These are phyloP conservation scores for Cyanistes caeruleus DNA, from an alignment of 2,113 vertebrate species.

Conservation along the genomic window DNA sequence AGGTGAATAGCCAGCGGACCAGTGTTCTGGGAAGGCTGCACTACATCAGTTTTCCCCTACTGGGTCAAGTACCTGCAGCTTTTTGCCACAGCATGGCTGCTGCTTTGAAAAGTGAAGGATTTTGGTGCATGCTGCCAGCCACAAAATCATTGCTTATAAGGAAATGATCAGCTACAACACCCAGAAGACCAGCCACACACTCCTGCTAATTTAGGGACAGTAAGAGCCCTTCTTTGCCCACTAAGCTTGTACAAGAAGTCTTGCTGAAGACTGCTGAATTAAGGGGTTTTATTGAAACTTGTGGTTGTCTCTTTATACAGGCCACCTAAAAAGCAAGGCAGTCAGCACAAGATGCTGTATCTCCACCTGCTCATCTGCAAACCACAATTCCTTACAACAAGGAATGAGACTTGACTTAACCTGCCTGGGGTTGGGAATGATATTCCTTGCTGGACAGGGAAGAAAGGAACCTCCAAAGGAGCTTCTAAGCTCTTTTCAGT, in stretches of 20 bases:
- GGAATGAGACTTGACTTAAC: neutral
- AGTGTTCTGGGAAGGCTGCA: neutral
- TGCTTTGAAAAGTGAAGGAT: constrained; percentile 21
- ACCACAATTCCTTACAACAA: neutral
- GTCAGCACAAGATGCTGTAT: neutral
- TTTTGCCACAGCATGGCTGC: neutral
- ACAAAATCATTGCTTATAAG: constrained; percentile 30
- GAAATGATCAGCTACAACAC: neutral
- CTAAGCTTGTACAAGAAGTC: neutral
- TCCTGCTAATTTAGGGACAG: neutral
- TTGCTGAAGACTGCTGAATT: neutral
- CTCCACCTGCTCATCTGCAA: neutral
- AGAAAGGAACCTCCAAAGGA: neutral
- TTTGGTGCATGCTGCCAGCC: constrained; percentile 22
- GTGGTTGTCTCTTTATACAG: neutral
- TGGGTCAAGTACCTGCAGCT: neutral
- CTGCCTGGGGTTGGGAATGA: neutral
- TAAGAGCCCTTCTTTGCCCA: neutral
- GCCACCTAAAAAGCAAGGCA: neutral
- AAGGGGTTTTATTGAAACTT: neutral
- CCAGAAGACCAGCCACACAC: neutral
- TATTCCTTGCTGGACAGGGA: neutral
- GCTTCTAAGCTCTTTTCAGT: neutral
- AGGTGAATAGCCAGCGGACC: neutral
- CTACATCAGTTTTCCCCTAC: neutral